Evolutionary conservation across 2,797 vertebrate species (phyloP).

Genomic region (Dendrocincla fuliginosa): DNA sequence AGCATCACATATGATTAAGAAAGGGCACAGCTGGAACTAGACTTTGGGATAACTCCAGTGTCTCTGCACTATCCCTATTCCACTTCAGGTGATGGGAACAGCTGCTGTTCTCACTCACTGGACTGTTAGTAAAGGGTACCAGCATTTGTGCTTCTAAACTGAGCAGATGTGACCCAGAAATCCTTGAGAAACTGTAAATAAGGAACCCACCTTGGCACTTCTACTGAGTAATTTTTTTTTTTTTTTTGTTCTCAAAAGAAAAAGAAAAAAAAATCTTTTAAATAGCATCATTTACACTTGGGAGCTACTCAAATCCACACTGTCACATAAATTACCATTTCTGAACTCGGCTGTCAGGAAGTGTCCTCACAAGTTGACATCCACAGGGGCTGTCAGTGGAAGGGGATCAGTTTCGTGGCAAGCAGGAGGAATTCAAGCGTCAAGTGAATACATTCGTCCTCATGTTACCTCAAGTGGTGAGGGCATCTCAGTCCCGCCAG

Average conservation of each 20-base stretch:
- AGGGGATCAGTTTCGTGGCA: not conserved
- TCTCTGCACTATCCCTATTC: not conserved
- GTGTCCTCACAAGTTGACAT: not conserved
- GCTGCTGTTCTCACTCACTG: not conserved
- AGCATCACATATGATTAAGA: not conserved
- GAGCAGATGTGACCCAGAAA: not conserved
- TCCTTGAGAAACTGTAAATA: not conserved
- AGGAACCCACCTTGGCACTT: not conserved
- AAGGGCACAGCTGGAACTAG: not conserved
- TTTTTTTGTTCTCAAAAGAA: not conserved
- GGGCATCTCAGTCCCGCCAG: not conserved
- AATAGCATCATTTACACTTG: conserved; percentile 43
- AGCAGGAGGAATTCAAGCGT: not conserved
- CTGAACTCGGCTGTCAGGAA: not conserved
- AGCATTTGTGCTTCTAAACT: not conserved
- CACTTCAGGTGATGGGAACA: fast-evolving
- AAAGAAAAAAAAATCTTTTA: not conserved
- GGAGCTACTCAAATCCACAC: not conserved
- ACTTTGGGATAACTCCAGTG: not conserved
- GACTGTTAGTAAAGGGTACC: not conserved
- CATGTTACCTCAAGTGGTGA: not conserved
- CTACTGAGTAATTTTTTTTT: not conserved
- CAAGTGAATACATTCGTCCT: not conserved
- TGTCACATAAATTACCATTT: conserved; percentile 45
- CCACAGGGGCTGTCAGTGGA: conserved; percentile 1